These are phyloP conservation scores for Drosophila hydei DNA, from an alignment of 1,140 invertebrate genomes.

Conservation along the genomic window DNA sequence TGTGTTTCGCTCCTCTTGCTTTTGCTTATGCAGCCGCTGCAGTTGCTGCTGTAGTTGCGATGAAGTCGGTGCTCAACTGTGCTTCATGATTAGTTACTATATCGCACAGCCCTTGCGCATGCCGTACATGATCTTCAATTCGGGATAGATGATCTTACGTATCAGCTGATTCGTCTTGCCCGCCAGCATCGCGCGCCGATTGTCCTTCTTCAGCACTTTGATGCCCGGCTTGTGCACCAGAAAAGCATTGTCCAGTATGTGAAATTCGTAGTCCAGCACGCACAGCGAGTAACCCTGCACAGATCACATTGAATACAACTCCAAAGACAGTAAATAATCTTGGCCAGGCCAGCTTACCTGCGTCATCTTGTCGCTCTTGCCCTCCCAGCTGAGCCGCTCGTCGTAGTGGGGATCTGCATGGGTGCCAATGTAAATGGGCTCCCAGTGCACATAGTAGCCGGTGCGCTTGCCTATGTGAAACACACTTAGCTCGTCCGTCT, in stretches of 20 bases:
- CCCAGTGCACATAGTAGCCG: constrained; percentile 93
- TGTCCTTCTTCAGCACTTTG: constrained; percentile 91
- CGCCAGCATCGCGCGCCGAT: constrained; percentile 89
- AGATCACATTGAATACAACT: constrained; percentile 64
- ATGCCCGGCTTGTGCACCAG: constrained; percentile 94
- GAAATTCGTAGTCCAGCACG: constrained; percentile 94
- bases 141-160: constrained; percentile 91
- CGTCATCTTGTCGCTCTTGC: constrained; percentile 96
- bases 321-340: background rate
- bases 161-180: constrained; percentile 92
- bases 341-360: constrained; percentile 91
- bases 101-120: constrained; percentile 91
- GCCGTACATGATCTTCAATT: constrained; percentile 93
- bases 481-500: constrained; percentile 89
- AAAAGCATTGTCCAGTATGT: constrained; percentile 95
- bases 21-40: background rate
- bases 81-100: constrained; percentile 85
- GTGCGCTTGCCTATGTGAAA: constrained; percentile 93
- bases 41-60: constrained; percentile 49
- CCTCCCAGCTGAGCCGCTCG: constrained; percentile 94
- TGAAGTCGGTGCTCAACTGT: constrained; percentile 66
- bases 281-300: constrained; percentile 93
- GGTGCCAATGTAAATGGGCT: constrained; percentile 95
- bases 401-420: constrained; percentile 95
- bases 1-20: constrained; percentile 40